phyloP scores from a whole-genome alignment of 2,113 vertebrate species.

The Entosphenus tridentatus region DNA sequence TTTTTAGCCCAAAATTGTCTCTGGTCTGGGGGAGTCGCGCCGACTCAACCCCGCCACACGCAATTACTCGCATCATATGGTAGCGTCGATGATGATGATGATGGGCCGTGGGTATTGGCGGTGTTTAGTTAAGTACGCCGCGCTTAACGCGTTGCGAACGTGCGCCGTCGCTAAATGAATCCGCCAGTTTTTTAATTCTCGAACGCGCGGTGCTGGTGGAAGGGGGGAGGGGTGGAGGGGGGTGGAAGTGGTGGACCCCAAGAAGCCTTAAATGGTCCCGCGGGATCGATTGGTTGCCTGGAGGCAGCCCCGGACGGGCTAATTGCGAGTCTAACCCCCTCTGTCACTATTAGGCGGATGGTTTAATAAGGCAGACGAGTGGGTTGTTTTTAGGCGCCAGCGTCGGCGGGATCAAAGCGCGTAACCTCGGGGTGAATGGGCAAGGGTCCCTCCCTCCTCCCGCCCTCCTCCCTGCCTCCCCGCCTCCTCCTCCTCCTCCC shows the following conservation, averaged over 20 bases:
- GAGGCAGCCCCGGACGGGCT: constrained; percentile 5
- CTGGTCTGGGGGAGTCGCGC: background rate
- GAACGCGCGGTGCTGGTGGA: too few species aligned
- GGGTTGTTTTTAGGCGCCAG: constrained; percentile 6
- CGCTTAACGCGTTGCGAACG: too few species aligned
- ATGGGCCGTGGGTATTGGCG: too few species aligned
- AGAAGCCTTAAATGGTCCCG: constrained; percentile 1
- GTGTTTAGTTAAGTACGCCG: too few species aligned
- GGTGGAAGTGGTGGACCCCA: too few species aligned
- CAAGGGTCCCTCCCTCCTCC: constrained; percentile 1
- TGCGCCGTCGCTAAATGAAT: too few species aligned
- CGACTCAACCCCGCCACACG: background rate
- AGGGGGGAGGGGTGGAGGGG: too few species aligned
- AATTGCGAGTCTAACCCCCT: constrained; percentile 4
- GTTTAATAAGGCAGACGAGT: constrained; percentile 6
- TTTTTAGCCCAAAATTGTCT: background rate
- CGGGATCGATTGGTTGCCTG: background rate
- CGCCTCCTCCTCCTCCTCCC: too few species aligned
- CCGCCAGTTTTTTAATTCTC: too few species aligned
- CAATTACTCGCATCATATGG: constrained; percentile 6
- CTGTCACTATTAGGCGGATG: constrained; percentile 6
- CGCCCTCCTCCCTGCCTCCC: constrained; percentile 2
- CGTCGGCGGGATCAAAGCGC: constrained; percentile 1
- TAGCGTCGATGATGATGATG: background rate
- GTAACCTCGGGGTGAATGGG: constrained; percentile 1